Evolutionary conservation across 1,140 invertebrate genomes (phyloP).

Genomic region (Macrosteles quadrilineatus): DNA sequence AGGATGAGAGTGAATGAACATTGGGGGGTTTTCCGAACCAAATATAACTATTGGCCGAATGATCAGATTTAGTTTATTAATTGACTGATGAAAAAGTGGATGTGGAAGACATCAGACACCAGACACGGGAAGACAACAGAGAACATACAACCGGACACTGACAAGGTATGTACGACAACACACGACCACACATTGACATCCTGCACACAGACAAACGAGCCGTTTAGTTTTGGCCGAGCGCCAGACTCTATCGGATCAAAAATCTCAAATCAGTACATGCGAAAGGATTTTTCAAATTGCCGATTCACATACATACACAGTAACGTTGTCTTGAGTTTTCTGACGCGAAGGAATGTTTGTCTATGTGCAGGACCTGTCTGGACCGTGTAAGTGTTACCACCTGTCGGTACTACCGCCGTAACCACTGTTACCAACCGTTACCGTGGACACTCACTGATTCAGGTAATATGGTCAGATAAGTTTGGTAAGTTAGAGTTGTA

Average conservation of each 20-base stretch:
- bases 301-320: not conserved
- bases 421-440: too few species aligned
- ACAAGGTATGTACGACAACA: not conserved
- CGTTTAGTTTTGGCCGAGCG: not conserved
- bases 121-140: not conserved
- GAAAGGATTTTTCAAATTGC: slow-evolving; percentile 4
- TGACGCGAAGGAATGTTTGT: slow-evolving; percentile 22
- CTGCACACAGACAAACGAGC: slow-evolving; percentile 27
- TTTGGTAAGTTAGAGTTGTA: too few species aligned
- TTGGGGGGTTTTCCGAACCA: too few species aligned
- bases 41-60: too few species aligned
- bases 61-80: too few species aligned
- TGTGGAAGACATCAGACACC: not conserved
- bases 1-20: too few species aligned
- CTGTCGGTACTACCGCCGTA: too few species aligned
- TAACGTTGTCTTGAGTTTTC: not conserved
- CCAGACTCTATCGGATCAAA: too few species aligned
- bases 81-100: too few species aligned
- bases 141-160: slow-evolving; percentile 1
- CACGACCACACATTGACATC: not conserved
- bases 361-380: slow-evolving; percentile 27
- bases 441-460: too few species aligned
- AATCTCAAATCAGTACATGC: slow-evolving; percentile 4
- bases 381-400: not conserved
- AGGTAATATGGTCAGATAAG: too few species aligned